Conservation (phyloP, 37 sponge, comb jelly and placozoan species). For the Halisarca cf. caerulea region DNA sequence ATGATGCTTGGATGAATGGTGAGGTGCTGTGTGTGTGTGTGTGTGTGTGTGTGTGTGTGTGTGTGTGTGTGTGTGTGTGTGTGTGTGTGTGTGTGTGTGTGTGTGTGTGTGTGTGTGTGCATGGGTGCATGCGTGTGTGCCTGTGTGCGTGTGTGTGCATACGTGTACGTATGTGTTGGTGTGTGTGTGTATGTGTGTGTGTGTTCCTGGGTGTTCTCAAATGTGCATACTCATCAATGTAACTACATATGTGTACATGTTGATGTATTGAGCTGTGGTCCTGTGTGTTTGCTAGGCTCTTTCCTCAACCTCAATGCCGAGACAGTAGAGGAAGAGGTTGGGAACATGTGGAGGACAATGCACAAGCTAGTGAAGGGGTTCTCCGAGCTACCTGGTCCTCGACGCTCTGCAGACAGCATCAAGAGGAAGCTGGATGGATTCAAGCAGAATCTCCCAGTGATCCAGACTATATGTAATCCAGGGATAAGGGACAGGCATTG, state of each 20-base stretch:
- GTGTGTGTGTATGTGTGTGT: no score
- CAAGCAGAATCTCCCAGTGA: conserved; percentile 88
- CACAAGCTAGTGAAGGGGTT: conserved; percentile 87
- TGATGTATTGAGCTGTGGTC: neutral
- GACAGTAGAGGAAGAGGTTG: conserved; percentile 87
- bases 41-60: no score
- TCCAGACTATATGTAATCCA: conserved; percentile 89
- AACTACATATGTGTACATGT: neutral
- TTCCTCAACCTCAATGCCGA: conserved; percentile 93
- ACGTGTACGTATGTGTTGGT: no score
- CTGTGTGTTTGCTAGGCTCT: no score
- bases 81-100: no score
- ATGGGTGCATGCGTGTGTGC: no score
- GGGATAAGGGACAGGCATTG: conserved; percentile 96
- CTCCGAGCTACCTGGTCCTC: conserved; percentile 82
- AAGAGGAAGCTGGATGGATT: conserved; percentile 90
- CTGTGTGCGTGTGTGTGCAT: no score
- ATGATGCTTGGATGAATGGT: conserved; percentile 97
- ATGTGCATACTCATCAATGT: neutral
- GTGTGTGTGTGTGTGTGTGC: neutral
- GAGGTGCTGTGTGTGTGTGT: no score
- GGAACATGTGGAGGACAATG: conserved; percentile 90
- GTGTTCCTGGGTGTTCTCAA: no score
- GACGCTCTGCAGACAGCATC: conserved; percentile 78
- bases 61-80: no score